A percentile compares a stretch with the other conserved stretches of the same genome.
phyloP scores from a whole-genome alignment of 1,140 invertebrate genomes.

The Hirudo medicinalis region DNA sequence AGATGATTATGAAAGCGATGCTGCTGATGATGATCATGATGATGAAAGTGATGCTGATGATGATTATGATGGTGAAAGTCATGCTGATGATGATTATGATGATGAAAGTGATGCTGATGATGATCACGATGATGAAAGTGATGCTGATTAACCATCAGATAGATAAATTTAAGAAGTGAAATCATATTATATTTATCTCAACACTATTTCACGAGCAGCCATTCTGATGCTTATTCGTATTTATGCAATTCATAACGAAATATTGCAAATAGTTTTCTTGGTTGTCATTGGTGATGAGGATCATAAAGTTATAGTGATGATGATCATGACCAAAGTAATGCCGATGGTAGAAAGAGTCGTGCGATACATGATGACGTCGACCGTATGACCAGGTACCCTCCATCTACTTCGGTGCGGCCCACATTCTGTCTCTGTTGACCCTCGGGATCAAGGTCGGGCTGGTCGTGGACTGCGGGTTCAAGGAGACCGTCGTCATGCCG shows the following conservation, averaged over 20 bases:
- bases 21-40: neutral
- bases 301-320: too few relatives aligned
- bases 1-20: neutral
- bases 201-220: too few relatives aligned
- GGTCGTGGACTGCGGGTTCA: slow-evolving; percentile 73
- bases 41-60: neutral
- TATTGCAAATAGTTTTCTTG: too few relatives aligned
- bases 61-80: neutral
- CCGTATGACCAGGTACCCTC: slow-evolving; percentile 46
- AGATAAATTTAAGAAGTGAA: too few relatives aligned
- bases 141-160: too few relatives aligned
- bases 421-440: slow-evolving; percentile 62
- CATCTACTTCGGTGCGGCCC: slow-evolving; percentile 59
- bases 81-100: neutral
- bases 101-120: neutral
- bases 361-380: neutral
- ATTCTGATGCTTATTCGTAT: too few relatives aligned
- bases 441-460: slow-evolving; percentile 62
- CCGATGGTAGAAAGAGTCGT: neutral
- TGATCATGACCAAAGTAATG: neutral
- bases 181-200: too few relatives aligned
- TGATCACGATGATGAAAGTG: too few relatives aligned
- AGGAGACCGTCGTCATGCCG: slow-evolving; percentile 65
- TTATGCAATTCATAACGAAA: too few relatives aligned
- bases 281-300: too few relatives aligned